Evolutionary conservation across 2,797 vertebrate genomes (phyloP).

Genomic region (Moxostoma hubbsi): DNA sequence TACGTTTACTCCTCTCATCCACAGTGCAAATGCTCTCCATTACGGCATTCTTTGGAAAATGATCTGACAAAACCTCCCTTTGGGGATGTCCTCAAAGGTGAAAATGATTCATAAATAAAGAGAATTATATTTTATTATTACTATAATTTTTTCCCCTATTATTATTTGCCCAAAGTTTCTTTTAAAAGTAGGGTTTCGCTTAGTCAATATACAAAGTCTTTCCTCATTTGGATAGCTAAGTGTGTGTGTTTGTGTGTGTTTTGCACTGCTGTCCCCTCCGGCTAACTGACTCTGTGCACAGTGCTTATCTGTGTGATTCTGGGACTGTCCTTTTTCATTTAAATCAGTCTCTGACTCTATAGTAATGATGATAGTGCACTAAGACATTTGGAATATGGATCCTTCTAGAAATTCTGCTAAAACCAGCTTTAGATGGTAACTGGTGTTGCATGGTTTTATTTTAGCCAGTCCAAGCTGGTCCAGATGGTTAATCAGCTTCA

Average conservation of each 20-base stretch:
- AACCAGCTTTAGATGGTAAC: not conserved
- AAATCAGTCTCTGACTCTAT: slow-evolving; percentile 35
- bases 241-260: slow-evolving; percentile 20
- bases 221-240: not conserved
- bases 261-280: not conserved
- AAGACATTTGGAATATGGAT: slow-evolving; percentile 10
- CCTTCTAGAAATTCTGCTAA: not conserved
- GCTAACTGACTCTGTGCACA: slow-evolving; percentile 30
- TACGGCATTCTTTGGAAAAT: too few species aligned
- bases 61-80: too few species aligned
- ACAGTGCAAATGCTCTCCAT: too few species aligned
- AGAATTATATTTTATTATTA: too few species aligned
- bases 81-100: too few species aligned
- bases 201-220: too few species aligned
- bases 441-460: not conserved
- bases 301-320: slow-evolving; percentile 29
- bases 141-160: too few species aligned
- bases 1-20: too few species aligned
- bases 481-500: not conserved
- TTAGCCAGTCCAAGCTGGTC: not conserved
- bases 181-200: too few species aligned
- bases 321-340: slow-evolving; percentile 43
- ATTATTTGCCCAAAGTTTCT: too few species aligned
- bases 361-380: not conserved
- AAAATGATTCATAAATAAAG: too few species aligned